phyloP scores from a whole-genome alignment of 1,140 invertebrate genomes.

The Drosophila kurseongensis region DNA sequence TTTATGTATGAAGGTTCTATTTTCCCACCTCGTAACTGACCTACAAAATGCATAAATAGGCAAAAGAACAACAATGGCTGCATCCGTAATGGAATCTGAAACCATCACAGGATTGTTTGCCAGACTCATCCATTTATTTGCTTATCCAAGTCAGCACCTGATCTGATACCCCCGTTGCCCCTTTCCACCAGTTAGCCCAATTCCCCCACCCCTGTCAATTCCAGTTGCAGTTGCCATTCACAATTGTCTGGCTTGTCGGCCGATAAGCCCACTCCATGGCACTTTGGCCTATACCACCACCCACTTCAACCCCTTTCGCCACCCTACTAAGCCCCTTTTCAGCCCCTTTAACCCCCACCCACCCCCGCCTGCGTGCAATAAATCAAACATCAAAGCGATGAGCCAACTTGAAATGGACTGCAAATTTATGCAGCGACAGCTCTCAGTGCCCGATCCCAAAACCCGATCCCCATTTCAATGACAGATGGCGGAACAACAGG shows the following conservation, averaged over 20 bases:
- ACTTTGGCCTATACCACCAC: no score
- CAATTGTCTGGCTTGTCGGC: conserved; percentile 27
- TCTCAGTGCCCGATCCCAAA: conserved; percentile 22
- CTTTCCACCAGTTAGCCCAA: neutral
- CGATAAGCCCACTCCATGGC: conserved; percentile 27
- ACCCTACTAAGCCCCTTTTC: neutral
- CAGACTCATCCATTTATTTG: conserved; percentile 28
- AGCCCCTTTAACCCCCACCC: neutral
- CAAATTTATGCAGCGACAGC: conserved; percentile 65
- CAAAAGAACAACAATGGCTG: neutral
- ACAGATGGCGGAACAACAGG: conserved; percentile 6
- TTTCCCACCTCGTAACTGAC: neutral
- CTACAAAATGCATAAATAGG: conserved; percentile 12
- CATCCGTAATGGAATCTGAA: conserved; percentile 9
- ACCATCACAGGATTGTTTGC: conserved; percentile 8
- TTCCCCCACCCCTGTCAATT: conserved; percentile 19
- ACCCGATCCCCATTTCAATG: conserved; percentile 26
- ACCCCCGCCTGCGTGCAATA: conserved; percentile 31
- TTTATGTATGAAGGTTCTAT: neutral
- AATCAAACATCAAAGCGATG: conserved; percentile 65
- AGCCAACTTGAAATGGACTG: conserved; percentile 50
- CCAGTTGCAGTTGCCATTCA: conserved; percentile 43
- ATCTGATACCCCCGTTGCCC: neutral
- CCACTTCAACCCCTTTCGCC: neutral
- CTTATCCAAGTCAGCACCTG: conserved; percentile 35